Conservation (phyloP, 30 jellyfish, hydroid and myxozoan genomes). For the Aurelia sp. region DNA sequence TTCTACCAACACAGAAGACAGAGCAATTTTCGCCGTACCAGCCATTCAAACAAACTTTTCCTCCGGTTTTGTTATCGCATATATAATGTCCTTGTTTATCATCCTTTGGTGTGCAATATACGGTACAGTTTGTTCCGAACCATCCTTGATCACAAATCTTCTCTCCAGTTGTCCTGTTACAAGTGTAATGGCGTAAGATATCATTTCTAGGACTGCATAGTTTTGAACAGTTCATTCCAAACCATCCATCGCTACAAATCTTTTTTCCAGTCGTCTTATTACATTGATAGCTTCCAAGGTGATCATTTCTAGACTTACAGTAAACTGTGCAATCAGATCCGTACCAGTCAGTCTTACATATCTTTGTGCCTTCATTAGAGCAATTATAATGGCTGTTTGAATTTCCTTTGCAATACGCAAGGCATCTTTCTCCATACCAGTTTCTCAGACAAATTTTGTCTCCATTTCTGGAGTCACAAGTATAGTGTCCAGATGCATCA, state of each 20-base stretch:
- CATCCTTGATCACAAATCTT: slow-evolving; percentile 44
- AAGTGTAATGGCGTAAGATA: slow-evolving; percentile 47
- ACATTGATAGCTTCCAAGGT: slow-evolving; percentile 15
- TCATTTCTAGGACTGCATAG: slow-evolving; percentile 43
- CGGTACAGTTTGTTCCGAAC: slow-evolving; percentile 52
- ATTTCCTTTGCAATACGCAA: background rate
- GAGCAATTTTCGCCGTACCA: slow-evolving; percentile 36
- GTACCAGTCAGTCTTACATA: slow-evolving; percentile 45
- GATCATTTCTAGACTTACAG: background rate
- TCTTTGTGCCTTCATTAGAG: slow-evolving; percentile 30
- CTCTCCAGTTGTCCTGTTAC: slow-evolving; percentile 43
- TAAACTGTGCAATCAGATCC: slow-evolving; percentile 23
- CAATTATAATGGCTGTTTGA: background rate
- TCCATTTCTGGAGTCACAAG: slow-evolving; percentile 54
- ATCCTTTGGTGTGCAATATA: slow-evolving; percentile 34
- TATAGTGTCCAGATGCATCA: slow-evolving; percentile 57
- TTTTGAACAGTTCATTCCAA: slow-evolving; percentile 26
- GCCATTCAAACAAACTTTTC: slow-evolving; percentile 3
- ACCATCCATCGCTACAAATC: slow-evolving; percentile 38
- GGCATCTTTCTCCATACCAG: slow-evolving; percentile 56
- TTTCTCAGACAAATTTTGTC: slow-evolving; percentile 27
- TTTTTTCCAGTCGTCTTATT: slow-evolving; percentile 14
- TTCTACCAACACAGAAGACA: background rate
- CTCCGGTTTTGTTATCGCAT: slow-evolving; percentile 42
- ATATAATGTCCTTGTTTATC: slow-evolving; percentile 44